phyloP scores from a whole-genome alignment of 1,140 invertebrate genomes.

The Glomeris maerens region DNA sequence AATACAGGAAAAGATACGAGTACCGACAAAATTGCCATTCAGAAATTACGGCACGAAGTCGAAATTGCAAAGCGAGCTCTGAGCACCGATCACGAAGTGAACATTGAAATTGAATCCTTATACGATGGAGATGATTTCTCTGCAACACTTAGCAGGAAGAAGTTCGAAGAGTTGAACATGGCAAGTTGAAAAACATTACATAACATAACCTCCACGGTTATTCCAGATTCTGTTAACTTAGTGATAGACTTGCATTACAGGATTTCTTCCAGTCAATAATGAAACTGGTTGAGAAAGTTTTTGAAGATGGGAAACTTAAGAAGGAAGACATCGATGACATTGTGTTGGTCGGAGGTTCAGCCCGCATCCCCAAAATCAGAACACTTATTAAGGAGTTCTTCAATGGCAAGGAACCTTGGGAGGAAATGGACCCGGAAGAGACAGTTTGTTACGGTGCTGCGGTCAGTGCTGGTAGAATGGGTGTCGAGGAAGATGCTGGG shows the following conservation, averaged over 20 bases:
- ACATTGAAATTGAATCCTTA: constrained; percentile 98
- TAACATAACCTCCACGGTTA: no score
- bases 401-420: constrained; percentile 89
- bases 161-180: constrained; percentile 99
- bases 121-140: constrained; percentile 99
- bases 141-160: constrained; percentile 95
- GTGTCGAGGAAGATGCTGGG: constrained; percentile 40
- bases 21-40: constrained; percentile 83
- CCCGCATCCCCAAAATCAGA: constrained; percentile 97
- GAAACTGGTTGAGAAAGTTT: constrained; percentile 94
- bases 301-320: constrained; percentile 97
- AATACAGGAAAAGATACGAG: constrained; percentile 97
- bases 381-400: constrained; percentile 98
- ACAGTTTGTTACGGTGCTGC: constrained; percentile 97
- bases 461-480: constrained; percentile 76
- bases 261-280: constrained; percentile 95
- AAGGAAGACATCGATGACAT: constrained; percentile 98
- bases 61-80: constrained; percentile 96
- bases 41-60: constrained; percentile 90
- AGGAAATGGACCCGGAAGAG: constrained; percentile 97
- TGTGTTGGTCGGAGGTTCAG: constrained; percentile 95
- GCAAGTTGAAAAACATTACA: no score
- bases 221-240: constrained; percentile 15
- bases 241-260: constrained; percentile 24
- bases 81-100: constrained; percentile 86